Evolutionary conservation across 2,888 invertebrate species (phyloP).

Genomic region (Caradrina kadenii): DNA sequence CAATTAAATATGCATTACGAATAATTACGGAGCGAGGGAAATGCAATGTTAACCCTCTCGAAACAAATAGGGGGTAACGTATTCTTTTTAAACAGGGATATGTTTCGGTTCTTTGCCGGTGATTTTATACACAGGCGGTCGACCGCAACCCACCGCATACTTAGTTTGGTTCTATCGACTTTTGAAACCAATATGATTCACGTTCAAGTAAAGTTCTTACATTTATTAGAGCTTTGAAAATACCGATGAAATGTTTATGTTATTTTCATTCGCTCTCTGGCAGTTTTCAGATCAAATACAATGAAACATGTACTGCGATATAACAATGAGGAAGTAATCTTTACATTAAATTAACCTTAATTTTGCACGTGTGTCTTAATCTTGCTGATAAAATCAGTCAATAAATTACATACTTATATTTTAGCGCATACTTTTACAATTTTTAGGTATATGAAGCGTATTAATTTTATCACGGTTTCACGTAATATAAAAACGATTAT

Average conservation of each 20-base stretch:
- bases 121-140: conserved; percentile 14
- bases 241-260: neutral
- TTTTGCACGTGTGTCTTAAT: conserved; percentile 13
- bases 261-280: conserved; percentile 1
- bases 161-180: conserved; percentile 62
- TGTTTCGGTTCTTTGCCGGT: neutral
- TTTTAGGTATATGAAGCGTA: conserved; percentile 10
- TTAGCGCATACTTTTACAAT: conserved; percentile 3
- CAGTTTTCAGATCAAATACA: neutral
- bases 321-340: conserved; percentile 2
- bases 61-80: neutral
- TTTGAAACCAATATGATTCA: conserved; percentile 69
- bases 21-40: conserved; percentile 28
- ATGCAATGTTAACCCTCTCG: conserved; percentile 17
- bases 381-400: conserved; percentile 11
- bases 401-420: conserved; percentile 13
- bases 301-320: neutral
- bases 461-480: conserved; percentile 33
- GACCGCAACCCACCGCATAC: conserved; percentile 42
- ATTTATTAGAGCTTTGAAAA: conserved; percentile 10
- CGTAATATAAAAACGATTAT: conserved; percentile 25
- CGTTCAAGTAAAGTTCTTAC: conserved; percentile 12
- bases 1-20: conserved; percentile 47
- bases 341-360: neutral
- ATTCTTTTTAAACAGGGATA: neutral